phyloP scores from a whole-genome alignment of 2,113 vertebrate genomes.

The Copsychus sechellarum region DNA sequence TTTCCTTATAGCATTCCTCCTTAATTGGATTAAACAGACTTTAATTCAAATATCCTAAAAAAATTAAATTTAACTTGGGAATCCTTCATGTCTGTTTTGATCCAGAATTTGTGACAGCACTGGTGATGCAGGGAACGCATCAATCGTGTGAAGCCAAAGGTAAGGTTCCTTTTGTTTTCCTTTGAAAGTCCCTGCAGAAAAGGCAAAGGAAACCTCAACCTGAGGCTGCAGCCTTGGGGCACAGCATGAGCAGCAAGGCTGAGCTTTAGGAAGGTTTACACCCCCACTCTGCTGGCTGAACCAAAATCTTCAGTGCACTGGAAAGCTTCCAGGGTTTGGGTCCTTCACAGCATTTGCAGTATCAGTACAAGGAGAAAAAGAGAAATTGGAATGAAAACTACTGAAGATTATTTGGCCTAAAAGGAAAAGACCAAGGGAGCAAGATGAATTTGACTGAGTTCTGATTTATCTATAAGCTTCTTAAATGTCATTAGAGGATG shows the following conservation, averaged over 20 bases:
- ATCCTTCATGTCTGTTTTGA: background rate
- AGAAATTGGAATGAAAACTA: background rate
- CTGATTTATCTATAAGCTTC: background rate
- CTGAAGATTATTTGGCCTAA: background rate
- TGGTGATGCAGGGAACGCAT: accelerated
- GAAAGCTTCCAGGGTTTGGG: background rate
- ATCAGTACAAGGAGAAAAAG: background rate
- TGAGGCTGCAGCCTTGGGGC: background rate
- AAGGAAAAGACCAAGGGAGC: background rate
- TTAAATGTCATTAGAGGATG: background rate
- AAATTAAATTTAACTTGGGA: background rate
- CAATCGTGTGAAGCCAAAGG: accelerated
- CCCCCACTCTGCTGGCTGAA: background rate
- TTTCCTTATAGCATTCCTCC: background rate
- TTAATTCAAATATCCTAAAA: background rate
- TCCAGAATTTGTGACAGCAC: background rate
- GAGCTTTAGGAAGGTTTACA: background rate
- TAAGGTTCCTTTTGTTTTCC: background rate
- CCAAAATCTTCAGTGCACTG: background rate
- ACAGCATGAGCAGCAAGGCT: background rate
- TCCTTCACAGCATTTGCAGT: background rate
- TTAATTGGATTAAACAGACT: background rate
- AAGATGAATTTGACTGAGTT: background rate
- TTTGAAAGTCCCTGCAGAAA: background rate
- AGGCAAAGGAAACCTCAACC: background rate